phyloP scores from a whole-genome alignment of 2,888 invertebrate genomes.

The Dendrolimus houi region DNA sequence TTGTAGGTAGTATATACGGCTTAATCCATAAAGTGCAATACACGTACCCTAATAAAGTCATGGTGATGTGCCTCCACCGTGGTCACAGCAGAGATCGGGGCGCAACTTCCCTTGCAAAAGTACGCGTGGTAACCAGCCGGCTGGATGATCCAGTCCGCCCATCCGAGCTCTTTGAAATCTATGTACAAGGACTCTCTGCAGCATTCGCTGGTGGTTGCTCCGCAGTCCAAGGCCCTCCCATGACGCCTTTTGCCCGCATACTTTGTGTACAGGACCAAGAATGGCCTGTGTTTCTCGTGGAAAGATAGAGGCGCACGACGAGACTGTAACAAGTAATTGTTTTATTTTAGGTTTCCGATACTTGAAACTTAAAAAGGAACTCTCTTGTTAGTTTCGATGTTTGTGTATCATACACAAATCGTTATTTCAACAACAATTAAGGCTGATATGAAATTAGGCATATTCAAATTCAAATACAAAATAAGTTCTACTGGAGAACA shows the following conservation, averaged over 20 bases:
- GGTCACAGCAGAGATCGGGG: conserved; percentile 82
- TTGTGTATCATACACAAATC: too few species aligned
- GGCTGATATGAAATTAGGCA: too few species aligned
- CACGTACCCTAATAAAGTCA: conserved; percentile 83
- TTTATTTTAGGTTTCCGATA: too few species aligned
- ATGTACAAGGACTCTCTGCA: conserved; percentile 89
- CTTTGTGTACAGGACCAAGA: conserved; percentile 87
- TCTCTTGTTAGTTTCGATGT: too few species aligned
- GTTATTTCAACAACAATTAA: too few species aligned
- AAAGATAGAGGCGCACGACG: conserved; percentile 82
- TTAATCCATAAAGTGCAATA: too few species aligned
- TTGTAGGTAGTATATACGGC: too few species aligned
- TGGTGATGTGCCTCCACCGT: conserved; percentile 78
- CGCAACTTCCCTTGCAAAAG: conserved; percentile 90
- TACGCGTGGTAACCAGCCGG: conserved; percentile 91
- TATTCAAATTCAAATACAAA: too few species aligned
- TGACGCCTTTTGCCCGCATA: conserved; percentile 80
- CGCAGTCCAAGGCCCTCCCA: conserved; percentile 81
- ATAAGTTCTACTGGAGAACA: too few species aligned
- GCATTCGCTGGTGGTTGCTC: conserved; percentile 81
- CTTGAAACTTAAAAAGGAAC: too few species aligned
- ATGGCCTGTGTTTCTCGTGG: conserved; percentile 82
- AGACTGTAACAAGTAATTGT: conserved; percentile 42
- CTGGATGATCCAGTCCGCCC: conserved; percentile 92
- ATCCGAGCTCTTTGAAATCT: conserved; percentile 89